A percentile compares a stretch with the other conserved stretches of the same genome.
phyloP scores from a whole-genome alignment of 2,888 invertebrate genomes.

The Dastarcus helophoroides region DNA sequence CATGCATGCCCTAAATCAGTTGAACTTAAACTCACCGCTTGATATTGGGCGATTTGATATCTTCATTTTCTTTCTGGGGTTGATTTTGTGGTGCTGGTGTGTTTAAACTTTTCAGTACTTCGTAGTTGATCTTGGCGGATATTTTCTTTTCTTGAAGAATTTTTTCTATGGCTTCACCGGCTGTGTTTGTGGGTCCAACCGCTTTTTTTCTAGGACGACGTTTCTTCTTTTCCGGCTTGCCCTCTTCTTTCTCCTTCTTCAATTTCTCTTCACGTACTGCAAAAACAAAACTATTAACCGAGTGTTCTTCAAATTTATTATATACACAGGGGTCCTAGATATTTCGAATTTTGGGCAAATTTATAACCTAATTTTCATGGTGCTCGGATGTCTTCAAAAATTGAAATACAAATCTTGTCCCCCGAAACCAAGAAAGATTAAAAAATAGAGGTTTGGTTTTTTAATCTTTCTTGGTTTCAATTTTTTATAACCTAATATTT shows the following conservation, averaged over 20 bases:
- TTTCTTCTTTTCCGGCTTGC: slow-evolving; percentile 71
- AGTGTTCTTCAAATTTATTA: too few species aligned
- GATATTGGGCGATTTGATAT: slow-evolving; percentile 13
- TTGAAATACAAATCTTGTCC: too few species aligned
- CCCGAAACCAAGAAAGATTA: too few species aligned
- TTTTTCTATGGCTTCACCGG: slow-evolving; percentile 89
- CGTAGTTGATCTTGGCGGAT: slow-evolving; percentile 95
- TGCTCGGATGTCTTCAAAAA: too few species aligned
- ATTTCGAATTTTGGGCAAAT: too few species aligned
- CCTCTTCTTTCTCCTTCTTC: slow-evolving; percentile 73
- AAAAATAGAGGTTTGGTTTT: too few species aligned
- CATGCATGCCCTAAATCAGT: too few species aligned
- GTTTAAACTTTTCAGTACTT: slow-evolving; percentile 76
- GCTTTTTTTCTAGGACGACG: slow-evolving; percentile 52
- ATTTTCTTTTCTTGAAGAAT: slow-evolving; percentile 93
- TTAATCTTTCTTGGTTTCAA: too few species aligned
- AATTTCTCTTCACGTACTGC: slow-evolving; percentile 71
- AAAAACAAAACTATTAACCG: too few species aligned
- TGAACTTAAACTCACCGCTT: slow-evolving; percentile 20
- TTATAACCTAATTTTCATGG: too few species aligned
- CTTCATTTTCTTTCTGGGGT: slow-evolving; percentile 1
- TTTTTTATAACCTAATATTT: too few species aligned
- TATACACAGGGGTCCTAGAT: too few species aligned
- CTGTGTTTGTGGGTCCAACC: slow-evolving; percentile 53
- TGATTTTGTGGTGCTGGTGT: slow-evolving; percentile 16